A percentile compares a stretch with the other conserved stretches of the same genome.
Conservation (phyloP, 2,888 invertebrate species). For the Tenthredo livida region DNA sequence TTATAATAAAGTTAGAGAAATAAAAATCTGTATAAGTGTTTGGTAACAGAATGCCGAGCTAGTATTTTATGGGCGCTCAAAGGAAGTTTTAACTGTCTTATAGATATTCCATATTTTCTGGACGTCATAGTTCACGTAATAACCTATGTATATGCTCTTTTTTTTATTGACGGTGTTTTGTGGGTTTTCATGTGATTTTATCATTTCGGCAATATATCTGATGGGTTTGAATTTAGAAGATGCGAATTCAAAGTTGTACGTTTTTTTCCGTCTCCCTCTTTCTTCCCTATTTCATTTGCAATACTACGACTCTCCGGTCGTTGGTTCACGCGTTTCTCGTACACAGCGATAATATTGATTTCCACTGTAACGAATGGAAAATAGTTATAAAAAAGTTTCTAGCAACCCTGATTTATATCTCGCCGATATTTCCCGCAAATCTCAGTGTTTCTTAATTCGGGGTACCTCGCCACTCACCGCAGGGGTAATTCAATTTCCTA, state of each 20-base stretch:
- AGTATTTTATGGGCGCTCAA: constrained; percentile 69
- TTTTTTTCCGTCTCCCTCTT: constrained; percentile 2
- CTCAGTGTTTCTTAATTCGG: constrained; percentile 77
- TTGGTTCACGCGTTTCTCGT: constrained; percentile 33
- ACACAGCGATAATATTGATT: constrained; percentile 59
- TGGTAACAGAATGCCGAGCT: constrained; percentile 69
- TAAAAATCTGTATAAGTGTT: constrained; percentile 67
- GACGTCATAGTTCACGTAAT: constrained; percentile 56
- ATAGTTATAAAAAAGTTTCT: constrained; percentile 66
- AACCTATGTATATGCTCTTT: neutral
- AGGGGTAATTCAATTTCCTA: constrained; percentile 74
- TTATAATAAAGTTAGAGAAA: constrained; percentile 66
- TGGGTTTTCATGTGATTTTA: neutral
- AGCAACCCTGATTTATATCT: constrained; percentile 74
- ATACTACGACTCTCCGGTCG: neutral
- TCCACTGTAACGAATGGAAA: constrained; percentile 62
- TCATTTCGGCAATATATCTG: neutral
- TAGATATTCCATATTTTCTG: constrained; percentile 67
- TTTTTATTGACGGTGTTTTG: neutral
- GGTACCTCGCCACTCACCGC: constrained; percentile 61
- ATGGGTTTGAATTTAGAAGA: neutral
- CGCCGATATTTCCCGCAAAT: constrained; percentile 75
- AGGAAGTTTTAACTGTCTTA: constrained; percentile 69
- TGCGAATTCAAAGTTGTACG: neutral
- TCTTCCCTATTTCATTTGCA: neutral